Evolutionary conservation across 2,113 vertebrate genomes (phyloP).

Genomic region (Periophthalmus modestus): DNA sequence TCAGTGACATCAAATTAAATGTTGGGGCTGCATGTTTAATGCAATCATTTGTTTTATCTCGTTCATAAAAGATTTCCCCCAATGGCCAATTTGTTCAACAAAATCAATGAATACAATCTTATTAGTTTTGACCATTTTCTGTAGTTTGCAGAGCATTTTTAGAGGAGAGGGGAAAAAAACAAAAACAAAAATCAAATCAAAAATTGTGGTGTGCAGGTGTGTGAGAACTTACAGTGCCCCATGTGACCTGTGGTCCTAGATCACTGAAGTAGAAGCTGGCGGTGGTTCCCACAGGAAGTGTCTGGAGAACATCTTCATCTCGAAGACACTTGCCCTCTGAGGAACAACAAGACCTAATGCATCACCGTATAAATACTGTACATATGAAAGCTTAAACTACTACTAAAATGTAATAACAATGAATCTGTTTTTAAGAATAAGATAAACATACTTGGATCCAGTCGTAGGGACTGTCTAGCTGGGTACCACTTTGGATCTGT

Average conservation of each 20-base stretch:
- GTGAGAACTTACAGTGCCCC: constrained; percentile 87
- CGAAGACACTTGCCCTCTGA: constrained; percentile 87
- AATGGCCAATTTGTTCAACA: too few species aligned
- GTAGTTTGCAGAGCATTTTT: too few species aligned
- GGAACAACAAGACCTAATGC: constrained; percentile 16
- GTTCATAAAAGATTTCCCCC: too few species aligned
- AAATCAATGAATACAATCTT: too few species aligned
- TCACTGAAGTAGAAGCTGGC: constrained; percentile 92
- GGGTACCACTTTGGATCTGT: constrained; percentile 92
- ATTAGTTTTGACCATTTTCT: too few species aligned
- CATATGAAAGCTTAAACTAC: not conserved
- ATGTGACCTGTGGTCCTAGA: constrained; percentile 92
- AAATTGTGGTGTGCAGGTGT: constrained; percentile 7
- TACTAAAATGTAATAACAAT: not conserved
- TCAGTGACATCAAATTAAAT: too few species aligned
- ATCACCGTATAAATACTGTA: not conserved
- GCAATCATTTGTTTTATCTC: too few species aligned
- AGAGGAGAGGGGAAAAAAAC: too few species aligned
- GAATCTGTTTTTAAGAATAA: not conserved
- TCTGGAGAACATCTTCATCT: constrained; percentile 91
- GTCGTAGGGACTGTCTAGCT: constrained; percentile 87
- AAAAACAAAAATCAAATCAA: too few species aligned
- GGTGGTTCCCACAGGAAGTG: constrained; percentile 92
- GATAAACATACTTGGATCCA: constrained; percentile 87
- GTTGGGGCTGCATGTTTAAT: too few species aligned